These are phyloP conservation scores for Neopelma chrysocephalum DNA, from an alignment of 2,797 vertebrate species.

Conservation along the genomic window DNA sequence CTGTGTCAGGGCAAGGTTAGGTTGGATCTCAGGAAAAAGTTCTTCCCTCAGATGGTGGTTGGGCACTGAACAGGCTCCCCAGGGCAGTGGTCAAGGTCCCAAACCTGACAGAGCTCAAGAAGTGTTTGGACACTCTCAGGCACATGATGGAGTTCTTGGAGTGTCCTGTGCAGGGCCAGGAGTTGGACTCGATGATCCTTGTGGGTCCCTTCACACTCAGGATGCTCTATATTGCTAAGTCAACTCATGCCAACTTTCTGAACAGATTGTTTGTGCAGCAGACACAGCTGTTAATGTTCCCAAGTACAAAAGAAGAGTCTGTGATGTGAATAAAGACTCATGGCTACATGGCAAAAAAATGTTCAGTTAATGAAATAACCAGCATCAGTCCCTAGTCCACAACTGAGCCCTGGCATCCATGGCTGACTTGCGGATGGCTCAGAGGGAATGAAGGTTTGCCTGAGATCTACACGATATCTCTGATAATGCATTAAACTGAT, in stretches of 20 bases:
- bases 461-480: neutral
- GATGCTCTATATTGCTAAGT: neutral
- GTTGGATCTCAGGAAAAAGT: fast-evolving
- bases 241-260: neutral
- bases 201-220: neutral
- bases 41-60: neutral
- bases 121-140: neutral
- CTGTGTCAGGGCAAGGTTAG: fast-evolving
- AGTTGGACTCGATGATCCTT: neutral
- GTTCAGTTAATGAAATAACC: neutral
- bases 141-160: neutral
- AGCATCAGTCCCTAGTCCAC: neutral
- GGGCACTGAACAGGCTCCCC: neutral
- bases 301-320: neutral
- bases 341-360: neutral
- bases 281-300: neutral
- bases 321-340: neutral
- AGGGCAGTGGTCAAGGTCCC: neutral
- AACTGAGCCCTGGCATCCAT: neutral
- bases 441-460: neutral
- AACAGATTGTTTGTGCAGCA: neutral
- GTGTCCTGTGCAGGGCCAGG: neutral
- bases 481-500: neutral
- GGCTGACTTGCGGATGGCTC: neutral
- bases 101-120: neutral